Evolutionary conservation across 2,888 invertebrate species (phyloP).

Genomic region (Yponomeuta sedellus): DNA sequence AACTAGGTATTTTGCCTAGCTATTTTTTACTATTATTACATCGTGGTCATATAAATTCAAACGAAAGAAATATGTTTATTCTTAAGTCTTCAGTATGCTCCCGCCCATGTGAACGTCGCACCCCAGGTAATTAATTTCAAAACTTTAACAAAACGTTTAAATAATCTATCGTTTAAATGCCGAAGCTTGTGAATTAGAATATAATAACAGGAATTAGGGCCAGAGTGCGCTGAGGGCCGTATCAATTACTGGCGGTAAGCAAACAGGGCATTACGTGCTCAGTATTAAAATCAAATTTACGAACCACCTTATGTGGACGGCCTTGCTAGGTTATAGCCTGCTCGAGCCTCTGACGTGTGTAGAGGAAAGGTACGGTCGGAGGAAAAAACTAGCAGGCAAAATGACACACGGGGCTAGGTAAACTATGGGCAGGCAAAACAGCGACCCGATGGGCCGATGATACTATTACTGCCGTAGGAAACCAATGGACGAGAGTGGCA

Average conservation of each 20-base stretch:
- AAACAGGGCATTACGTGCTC: slow-evolving; percentile 66
- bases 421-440: no score
- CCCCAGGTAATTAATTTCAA: slow-evolving; percentile 35
- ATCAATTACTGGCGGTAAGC: slow-evolving; percentile 67
- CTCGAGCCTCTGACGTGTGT: slow-evolving; percentile 32
- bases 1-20: no score
- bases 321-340: slow-evolving; percentile 23
- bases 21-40: no score
- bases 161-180: slow-evolving; percentile 63
- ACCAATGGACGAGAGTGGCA: no score
- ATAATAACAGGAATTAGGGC: slow-evolving; percentile 60
- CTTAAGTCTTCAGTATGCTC: no score
- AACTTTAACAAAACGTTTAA: slow-evolving; percentile 36
- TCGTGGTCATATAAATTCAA: no score
- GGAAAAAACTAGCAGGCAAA: slow-evolving; percentile 19
- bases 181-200: slow-evolving; percentile 59
- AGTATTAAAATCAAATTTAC: slow-evolving; percentile 75
- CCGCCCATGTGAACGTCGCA: neutral
- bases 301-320: slow-evolving; percentile 35
- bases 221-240: slow-evolving; percentile 56
- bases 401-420: no score
- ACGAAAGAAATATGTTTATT: no score
- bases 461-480: no score
- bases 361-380: slow-evolving; percentile 37
- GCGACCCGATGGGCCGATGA: no score